These are phyloP conservation scores for Drosophila incognita DNA, from an alignment of 2,888 invertebrate species.

Conservation along the genomic window DNA sequence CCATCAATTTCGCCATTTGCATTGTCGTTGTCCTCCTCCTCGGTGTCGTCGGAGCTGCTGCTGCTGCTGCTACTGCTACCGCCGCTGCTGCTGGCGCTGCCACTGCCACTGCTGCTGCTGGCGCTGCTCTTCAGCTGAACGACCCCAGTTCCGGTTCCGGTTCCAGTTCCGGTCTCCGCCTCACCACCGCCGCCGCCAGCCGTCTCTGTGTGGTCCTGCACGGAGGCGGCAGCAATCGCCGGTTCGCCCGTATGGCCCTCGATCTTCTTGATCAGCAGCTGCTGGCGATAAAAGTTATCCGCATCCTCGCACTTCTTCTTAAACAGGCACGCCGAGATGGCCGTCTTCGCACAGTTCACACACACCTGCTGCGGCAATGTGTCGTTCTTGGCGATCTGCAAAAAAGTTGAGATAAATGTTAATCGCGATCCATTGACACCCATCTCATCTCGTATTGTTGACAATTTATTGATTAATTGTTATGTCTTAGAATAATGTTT, in stretches of 20 bases:
- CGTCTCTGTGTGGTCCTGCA: background rate
- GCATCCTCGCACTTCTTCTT: constrained; percentile 85
- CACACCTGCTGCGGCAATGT: constrained; percentile 84
- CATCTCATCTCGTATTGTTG: background rate
- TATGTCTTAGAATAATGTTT: background rate
- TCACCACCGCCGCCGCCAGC: constrained; percentile 11
- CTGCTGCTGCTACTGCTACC: constrained; percentile 43
- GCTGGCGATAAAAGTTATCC: constrained; percentile 84
- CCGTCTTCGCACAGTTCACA: constrained; percentile 82
- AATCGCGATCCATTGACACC: background rate
- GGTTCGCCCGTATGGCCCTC: constrained; percentile 56
- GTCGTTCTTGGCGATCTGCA: constrained; percentile 83
- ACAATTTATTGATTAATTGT: too few species aligned
- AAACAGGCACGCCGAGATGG: constrained; percentile 83
- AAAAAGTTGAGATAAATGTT: background rate
- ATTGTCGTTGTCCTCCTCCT: constrained; percentile 55
- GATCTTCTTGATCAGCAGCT: constrained; percentile 82
- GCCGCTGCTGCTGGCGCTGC: constrained; percentile 32
- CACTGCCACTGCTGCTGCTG: constrained; percentile 43
- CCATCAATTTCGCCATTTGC: constrained; percentile 23
- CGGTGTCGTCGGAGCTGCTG: constrained; percentile 63
- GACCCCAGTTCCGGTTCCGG: background rate
- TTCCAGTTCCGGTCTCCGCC: background rate
- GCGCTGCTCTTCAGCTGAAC: constrained; percentile 20
- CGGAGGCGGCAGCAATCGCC: background rate